Percentiles rank a stretch among this genome's conserved stretches.
These are phyloP conservation scores for Empidonax alnorum DNA, from an alignment of 2,113 vertebrate genomes.

Conservation along the genomic window DNA sequence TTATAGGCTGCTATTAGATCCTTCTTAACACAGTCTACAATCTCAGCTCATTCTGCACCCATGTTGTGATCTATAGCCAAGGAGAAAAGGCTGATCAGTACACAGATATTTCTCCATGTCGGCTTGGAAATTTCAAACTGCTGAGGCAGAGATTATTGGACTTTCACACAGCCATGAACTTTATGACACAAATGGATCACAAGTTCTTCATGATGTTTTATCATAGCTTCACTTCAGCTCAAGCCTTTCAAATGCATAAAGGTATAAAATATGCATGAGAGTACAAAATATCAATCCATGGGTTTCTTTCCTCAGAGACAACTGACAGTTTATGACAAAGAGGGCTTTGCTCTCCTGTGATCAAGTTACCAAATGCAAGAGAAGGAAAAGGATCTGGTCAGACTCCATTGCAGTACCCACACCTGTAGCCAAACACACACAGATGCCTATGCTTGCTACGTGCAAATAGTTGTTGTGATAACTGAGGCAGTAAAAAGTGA, in stretches of 20 bases:
- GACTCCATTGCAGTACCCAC: neutral
- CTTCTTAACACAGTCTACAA: neutral
- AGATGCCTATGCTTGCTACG: neutral
- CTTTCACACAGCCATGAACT: neutral
- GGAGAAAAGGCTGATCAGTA: neutral
- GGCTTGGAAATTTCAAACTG: neutral
- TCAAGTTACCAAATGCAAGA: neutral
- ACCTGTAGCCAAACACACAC: fast-evolving
- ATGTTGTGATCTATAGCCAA: neutral
- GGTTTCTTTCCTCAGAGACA: neutral
- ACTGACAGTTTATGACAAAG: neutral
- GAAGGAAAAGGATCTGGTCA: neutral
- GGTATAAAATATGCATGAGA: neutral
- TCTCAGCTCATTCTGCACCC: neutral
- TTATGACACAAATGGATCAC: neutral
- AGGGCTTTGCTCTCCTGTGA: neutral
- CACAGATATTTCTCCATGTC: neutral
- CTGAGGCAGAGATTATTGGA: neutral
- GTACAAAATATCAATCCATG: neutral
- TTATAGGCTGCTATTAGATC: neutral
- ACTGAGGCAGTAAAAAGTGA: neutral
- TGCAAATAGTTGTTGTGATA: neutral
- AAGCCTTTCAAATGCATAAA: neutral
- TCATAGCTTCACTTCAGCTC: neutral
- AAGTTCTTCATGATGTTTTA: neutral